Evolutionary conservation across 2,797 vertebrate genomes (phyloP).

Genomic region (Diceros bicornis): DNA sequence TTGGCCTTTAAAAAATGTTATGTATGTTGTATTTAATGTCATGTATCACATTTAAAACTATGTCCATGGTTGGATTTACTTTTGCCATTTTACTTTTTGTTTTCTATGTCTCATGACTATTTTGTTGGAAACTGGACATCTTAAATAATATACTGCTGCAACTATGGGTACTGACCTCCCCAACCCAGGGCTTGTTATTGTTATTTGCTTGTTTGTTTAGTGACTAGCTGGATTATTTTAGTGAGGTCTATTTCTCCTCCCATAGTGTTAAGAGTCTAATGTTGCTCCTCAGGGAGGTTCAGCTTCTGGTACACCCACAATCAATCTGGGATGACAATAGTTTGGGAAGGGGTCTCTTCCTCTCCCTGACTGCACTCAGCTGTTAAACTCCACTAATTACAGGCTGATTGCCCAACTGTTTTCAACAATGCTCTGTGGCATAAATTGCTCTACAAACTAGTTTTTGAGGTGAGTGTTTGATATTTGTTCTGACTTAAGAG

Average conservation of each 20-base stretch:
- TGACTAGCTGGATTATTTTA: background rate
- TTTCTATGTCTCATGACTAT: background rate
- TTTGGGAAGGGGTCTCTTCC: background rate
- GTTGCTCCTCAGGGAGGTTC: background rate
- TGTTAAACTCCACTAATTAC: background rate
- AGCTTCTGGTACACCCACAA: background rate
- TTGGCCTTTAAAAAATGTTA: too few species aligned
- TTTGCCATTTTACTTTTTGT: background rate
- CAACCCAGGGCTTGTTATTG: background rate
- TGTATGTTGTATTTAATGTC: too few species aligned
- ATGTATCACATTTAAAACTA: background rate
- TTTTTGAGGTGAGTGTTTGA: background rate
- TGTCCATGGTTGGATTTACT: conserved; percentile 5
- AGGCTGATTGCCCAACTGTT: background rate
- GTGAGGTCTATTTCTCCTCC: background rate
- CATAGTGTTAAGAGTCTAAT: background rate
- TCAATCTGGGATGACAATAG: background rate
- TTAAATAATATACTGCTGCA: background rate
- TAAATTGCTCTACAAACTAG: conserved; percentile 4
- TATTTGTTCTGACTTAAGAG: background rate
- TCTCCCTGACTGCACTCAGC: background rate
- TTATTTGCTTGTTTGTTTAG: conserved; percentile 25
- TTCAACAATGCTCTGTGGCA: background rate
- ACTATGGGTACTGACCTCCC: background rate
- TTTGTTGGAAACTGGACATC: conserved; percentile 1